A percentile compares a stretch with the other conserved stretches of the same genome.
These are phyloP conservation scores for Cerastis leucographa DNA, from an alignment of 2,888 invertebrate species.

Conservation along the genomic window DNA sequence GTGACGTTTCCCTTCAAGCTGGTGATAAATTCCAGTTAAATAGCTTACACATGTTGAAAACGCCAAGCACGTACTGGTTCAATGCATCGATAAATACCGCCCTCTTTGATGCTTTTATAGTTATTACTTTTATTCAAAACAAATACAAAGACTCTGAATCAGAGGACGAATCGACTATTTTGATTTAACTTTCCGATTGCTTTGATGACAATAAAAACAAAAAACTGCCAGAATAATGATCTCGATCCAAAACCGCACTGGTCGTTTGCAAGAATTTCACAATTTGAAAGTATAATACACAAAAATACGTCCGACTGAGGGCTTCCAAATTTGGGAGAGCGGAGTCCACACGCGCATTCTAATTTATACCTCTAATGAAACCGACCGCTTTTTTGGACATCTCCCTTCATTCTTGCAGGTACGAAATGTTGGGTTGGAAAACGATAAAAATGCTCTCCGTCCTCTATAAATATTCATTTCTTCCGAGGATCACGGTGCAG, in stretches of 20 bases:
- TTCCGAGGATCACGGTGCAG: slow-evolving; percentile 65
- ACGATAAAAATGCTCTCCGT: slow-evolving; percentile 82
- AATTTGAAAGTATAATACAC: slow-evolving; percentile 88
- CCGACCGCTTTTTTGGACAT: slow-evolving; percentile 77
- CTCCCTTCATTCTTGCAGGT: slow-evolving; percentile 81
- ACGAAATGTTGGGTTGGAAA: slow-evolving; percentile 74
- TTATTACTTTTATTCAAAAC: slow-evolving; percentile 59
- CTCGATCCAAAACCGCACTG: slow-evolving; percentile 75
- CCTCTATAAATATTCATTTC: slow-evolving; percentile 87
- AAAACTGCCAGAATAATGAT: slow-evolving; percentile 81
- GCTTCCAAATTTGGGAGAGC: slow-evolving; percentile 76
- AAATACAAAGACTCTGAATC: slow-evolving; percentile 47
- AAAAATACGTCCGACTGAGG: slow-evolving; percentile 75
- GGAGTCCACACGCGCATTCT: slow-evolving; percentile 81
- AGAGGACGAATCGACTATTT: slow-evolving; percentile 43
- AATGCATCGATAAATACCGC: slow-evolving; percentile 50
- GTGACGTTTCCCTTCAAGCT: slow-evolving; percentile 56
- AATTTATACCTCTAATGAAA: slow-evolving; percentile 88
- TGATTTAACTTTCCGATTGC: slow-evolving; percentile 59
- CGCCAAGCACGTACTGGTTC: slow-evolving; percentile 55
- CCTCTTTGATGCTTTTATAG: slow-evolving; percentile 36
- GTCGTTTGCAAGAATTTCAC: slow-evolving; percentile 75
- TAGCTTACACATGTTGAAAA: slow-evolving; percentile 61
- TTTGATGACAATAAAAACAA: slow-evolving; percentile 65
- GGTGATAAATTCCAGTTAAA: slow-evolving; percentile 63